Conservation (phyloP, 2,113 vertebrate genomes). For the Elaphurus davidianus region DNA sequence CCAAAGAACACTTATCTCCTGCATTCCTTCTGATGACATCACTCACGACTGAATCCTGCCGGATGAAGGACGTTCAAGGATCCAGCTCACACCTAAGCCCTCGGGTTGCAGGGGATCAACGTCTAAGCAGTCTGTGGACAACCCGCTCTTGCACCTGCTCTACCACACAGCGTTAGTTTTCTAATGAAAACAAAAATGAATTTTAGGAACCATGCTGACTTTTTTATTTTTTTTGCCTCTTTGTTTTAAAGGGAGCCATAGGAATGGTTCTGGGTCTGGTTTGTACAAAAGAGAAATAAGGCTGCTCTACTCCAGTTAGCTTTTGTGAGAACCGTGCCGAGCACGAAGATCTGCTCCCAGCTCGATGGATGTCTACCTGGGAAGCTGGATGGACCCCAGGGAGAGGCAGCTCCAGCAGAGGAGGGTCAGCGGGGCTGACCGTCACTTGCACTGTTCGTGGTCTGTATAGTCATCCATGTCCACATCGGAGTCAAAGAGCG, state of each 20-base stretch:
- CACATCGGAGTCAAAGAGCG: conserved; percentile 95
- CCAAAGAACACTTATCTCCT: not conserved
- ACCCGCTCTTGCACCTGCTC: not conserved
- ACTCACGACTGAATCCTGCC: not conserved
- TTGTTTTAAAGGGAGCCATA: conserved; percentile 70
- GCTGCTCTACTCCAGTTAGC: conserved; percentile 71
- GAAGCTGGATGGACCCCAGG: conserved; percentile 51
- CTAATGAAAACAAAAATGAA: conserved; percentile 61
- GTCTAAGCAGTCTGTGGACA: not conserved
- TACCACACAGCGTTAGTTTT: conserved; percentile 51
- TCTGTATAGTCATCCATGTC: conserved; percentile 93
- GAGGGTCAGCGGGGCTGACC: not conserved
- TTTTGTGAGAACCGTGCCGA: conserved; percentile 61
- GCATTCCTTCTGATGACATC: not conserved
- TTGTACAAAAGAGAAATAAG: conserved; percentile 75
- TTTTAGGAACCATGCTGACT: conserved; percentile 66
- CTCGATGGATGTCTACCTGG: conserved; percentile 49
- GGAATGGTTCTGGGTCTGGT: conserved; percentile 63
- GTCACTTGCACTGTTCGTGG: conserved; percentile 89
- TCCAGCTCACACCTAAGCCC: not conserved
- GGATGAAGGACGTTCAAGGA: conserved; percentile 1
- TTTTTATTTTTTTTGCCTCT: conserved; percentile 46
- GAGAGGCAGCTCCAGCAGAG: conserved; percentile 47
- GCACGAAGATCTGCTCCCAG: conserved; percentile 57
- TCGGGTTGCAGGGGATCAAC: not conserved